Percentiles rank a stretch among this genome's conserved stretches.
Evolutionary conservation across 1,140 invertebrate species (phyloP).

Genomic region (Gyrodactylus salaris): DNA sequence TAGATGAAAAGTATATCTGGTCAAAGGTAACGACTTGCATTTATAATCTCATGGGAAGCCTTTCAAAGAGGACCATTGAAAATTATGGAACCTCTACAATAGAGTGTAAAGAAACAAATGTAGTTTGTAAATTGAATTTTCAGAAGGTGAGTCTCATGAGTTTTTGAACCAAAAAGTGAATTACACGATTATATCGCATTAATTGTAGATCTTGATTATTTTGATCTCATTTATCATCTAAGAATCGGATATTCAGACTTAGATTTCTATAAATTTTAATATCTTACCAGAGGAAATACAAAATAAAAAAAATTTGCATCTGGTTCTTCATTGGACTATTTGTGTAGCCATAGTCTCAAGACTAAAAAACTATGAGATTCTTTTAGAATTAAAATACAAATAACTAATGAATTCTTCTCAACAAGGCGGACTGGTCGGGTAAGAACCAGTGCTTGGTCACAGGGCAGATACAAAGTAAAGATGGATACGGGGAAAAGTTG

Average conservation of each 20-base stretch:
- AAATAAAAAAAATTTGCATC: too few species aligned
- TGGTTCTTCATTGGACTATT: too few species aligned
- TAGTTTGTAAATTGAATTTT: not conserved
- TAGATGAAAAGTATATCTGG: conserved; percentile 34
- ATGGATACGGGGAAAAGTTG: not conserved
- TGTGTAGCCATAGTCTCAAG: too few species aligned
- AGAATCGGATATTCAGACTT: too few species aligned
- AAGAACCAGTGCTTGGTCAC: conserved; percentile 8
- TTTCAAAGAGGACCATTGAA: conserved; percentile 42
- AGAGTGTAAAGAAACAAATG: not conserved
- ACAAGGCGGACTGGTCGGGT: conserved; percentile 8
- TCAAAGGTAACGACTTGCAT: conserved; percentile 58
- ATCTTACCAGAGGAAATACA: too few species aligned
- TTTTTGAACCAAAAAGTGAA: too few species aligned
- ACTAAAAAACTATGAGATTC: too few species aligned
- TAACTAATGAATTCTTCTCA: not conserved
- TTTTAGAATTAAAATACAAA: too few species aligned
- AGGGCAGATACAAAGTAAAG: conserved; percentile 8
- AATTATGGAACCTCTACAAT: conserved; percentile 29
- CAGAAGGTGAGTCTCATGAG: conserved; percentile 1
- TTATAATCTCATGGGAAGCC: conserved; percentile 40
- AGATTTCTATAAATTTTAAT: too few species aligned
- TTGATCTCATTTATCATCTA: too few species aligned
- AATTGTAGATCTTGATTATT: too few species aligned
- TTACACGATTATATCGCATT: too few species aligned